phyloP scores from a whole-genome alignment of 2,113 vertebrate genomes.

The Natator depressus region DNA sequence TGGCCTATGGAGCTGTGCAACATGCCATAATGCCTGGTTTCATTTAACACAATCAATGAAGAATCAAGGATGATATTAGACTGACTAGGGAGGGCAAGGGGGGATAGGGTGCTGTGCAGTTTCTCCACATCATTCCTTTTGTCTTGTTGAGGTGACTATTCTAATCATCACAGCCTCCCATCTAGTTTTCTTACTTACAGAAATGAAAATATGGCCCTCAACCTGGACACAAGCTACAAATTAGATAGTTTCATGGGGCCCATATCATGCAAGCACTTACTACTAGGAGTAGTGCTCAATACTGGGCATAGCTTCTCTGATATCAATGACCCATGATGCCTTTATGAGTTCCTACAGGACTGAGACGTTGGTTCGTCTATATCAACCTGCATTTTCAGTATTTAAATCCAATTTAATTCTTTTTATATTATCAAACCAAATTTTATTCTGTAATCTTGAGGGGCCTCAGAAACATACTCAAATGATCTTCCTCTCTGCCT shows the following conservation, averaged over 20 bases:
- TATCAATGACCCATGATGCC: background rate
- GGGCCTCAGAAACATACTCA: background rate
- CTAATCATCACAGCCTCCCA: fast-evolving
- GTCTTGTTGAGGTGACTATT: background rate
- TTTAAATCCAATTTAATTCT: background rate
- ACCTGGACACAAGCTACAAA: background rate
- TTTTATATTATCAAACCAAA: background rate
- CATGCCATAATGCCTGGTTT: background rate
- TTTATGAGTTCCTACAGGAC: background rate
- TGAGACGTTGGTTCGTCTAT: fast-evolving
- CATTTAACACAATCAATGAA: background rate
- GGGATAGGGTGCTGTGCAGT: background rate
- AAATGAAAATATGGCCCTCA: background rate
- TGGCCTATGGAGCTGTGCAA: background rate
- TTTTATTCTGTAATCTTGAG: background rate
- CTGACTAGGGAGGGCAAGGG: background rate
- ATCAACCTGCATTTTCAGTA: background rate
- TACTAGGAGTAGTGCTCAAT: background rate
- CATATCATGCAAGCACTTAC: background rate
- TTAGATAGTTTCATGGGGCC: background rate
- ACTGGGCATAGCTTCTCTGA: background rate
- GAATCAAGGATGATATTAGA: background rate
- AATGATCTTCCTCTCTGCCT: background rate
- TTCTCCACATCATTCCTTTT: background rate
- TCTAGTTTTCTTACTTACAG: background rate